A percentile compares a stretch with the other conserved stretches of the same genome.
Conservation (phyloP, 2,113 vertebrate species). For the Siniperca knerii region DNA sequence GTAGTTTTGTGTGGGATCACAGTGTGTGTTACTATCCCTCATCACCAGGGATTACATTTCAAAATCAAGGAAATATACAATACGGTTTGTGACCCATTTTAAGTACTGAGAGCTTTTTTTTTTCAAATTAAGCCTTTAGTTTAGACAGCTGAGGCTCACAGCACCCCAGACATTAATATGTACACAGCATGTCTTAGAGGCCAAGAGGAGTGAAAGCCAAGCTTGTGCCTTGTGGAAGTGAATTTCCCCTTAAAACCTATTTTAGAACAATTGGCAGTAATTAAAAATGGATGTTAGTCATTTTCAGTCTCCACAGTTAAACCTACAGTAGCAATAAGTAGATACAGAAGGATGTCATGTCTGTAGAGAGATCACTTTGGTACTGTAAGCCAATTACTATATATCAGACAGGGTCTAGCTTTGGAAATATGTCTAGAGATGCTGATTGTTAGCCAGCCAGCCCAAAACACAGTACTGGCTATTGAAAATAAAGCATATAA, state of each 20-base stretch:
- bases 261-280: constrained; percentile 12
- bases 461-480: constrained; percentile 10
- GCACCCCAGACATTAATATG: constrained; percentile 35
- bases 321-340: constrained; percentile 1
- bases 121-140: constrained; percentile 19
- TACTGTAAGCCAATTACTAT: constrained; percentile 48
- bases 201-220: constrained; percentile 4
- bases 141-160: constrained; percentile 27
- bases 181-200: constrained; percentile 10
- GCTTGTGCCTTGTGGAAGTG: neutral
- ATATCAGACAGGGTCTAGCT: constrained; percentile 37
- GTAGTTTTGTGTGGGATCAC: constrained; percentile 5
- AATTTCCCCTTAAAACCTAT: constrained; percentile 12
- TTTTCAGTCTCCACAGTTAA: constrained; percentile 19
- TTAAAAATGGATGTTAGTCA: constrained; percentile 17
- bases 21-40: constrained; percentile 15
- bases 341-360: constrained; percentile 17
- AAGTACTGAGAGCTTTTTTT: constrained; percentile 15
- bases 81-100: constrained; percentile 41
- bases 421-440: constrained; percentile 42
- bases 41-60: constrained; percentile 25
- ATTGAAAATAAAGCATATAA: constrained; percentile 44
- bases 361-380: constrained; percentile 19
- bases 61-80: constrained; percentile 31
- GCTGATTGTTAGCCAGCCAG: constrained; percentile 33